Conservation (phyloP, 92 coral and sea anemone species). For the Parazoanthus swiftii region DNA sequence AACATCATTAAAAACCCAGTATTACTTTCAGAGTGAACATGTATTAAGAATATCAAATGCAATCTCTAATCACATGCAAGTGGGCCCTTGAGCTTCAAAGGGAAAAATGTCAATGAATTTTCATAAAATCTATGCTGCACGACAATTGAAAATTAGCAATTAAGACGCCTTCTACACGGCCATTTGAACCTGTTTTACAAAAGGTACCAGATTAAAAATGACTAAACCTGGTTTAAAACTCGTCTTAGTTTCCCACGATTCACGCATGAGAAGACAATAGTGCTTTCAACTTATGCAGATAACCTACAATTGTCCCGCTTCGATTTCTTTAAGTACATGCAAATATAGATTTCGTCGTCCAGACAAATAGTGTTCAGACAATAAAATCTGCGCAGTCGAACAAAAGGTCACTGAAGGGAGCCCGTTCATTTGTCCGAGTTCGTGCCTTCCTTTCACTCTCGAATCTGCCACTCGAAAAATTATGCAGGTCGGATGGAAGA, state of each 20-base stretch:
- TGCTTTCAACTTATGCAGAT: background rate
- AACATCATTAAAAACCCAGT: too few relatives aligned
- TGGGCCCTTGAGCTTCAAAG: background rate
- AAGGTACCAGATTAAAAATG: background rate
- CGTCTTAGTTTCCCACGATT: background rate
- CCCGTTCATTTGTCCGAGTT: background rate
- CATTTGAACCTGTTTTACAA: background rate
- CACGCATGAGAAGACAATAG: background rate
- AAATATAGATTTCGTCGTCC: conserved; percentile 14
- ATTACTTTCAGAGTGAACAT: too few relatives aligned
- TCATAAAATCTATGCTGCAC: too few relatives aligned
- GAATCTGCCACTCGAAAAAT: background rate
- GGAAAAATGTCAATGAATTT: background rate
- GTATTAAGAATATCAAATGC: too few relatives aligned
- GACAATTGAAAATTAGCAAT: background rate
- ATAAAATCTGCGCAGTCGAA: background rate
- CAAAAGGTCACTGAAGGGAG: conserved; percentile 32
- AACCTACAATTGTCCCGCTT: background rate
- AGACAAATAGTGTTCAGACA: conserved; percentile 27
- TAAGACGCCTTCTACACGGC: background rate
- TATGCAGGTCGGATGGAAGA: conserved; percentile 2
- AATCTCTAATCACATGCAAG: background rate
- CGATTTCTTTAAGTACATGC: conserved; percentile 24
- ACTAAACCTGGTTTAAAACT: too few relatives aligned
- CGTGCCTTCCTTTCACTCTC: background rate